Base-by-base conservation (phyloP, 2,888 invertebrate genomes). In the Thymelicus acteon region DNA sequence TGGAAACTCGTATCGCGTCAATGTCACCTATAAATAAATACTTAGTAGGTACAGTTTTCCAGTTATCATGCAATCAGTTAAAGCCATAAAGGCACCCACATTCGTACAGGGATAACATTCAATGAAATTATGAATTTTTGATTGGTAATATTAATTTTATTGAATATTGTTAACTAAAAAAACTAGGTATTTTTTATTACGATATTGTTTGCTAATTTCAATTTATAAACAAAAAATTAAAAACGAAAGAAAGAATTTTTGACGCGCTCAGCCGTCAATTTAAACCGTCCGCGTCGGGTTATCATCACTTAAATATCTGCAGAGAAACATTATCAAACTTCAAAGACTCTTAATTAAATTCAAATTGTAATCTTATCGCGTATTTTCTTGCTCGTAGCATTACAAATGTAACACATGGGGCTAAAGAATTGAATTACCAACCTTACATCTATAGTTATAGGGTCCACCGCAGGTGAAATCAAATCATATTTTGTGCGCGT, bases 381-480 rank as follows among this genome's bases (percentile, higher is more conserved):
- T 62, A 62, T 61, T 68, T 68, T 68, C 62, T 62, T 68, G 60
- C 54, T 49, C 52, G 40, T 44, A 15, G 2, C 24, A n/a, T 44
- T 24, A 54, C 31, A 24, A 68, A 52, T 60, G 19, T 15, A 60
- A 31, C 39, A 37, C 44, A 57, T n/a, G 8, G 6, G 8, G 2
- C 24, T 64, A 47, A 7, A 15, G 15, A 52, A 6, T 6, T 39
- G 6, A 7, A 62, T 39, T 24, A 58, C 47, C 19, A 58, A 37
- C 63, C 58, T 48, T 69, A 58, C 39, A 0, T 7, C 0, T 1
- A 19, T 15, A 0, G 0, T 0, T 24, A 24, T 63, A 63, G 47
- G 39, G 48, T 10, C 7, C 37, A 57, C 6, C 7, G n/a, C 24
- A 37, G 49, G 8, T 39, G 62, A 63, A 63, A 40, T n/a, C 13